Base-by-base conservation (phyloP, 2,888 invertebrate genomes). In the Luperina nickerlii region DNA sequence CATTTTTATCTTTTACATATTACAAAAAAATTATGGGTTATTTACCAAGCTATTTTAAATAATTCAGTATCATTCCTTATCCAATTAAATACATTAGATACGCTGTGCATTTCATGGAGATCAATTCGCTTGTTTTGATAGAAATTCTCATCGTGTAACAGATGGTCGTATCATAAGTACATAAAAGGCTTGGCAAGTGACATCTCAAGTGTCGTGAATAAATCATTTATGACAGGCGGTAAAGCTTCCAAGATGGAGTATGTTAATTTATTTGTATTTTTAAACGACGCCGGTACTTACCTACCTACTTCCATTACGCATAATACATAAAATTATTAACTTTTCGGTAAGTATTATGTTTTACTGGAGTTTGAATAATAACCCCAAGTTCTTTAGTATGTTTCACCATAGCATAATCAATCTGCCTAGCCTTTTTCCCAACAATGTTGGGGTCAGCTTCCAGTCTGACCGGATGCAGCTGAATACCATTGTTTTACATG, bases 171-270 rank as follows among this genome's bases (percentile, higher is more conserved):
- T 67, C n/a, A 67, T 45, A 18, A 1, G 18, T 42, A 71, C n/a
- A 57, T 72, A 84, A 79, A 84, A 79, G 74, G 20, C 48, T n/a
- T 62, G 32, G 13, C 48, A 79, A 79, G 57, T 68, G 54, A 38
- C 63, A 74, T 45, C 60, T 71, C 71, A 79, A 83, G 80, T 67
- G n/a, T 51, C 48, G 57, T 65, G 74, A 74, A 60, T 84, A 79
- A 67, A 71, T 74, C 74, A 79, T 65, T 68, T 48, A 80, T 69
- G 80, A 80, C 75, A 72, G 63, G 65, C 27, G 18, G 42, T 45
- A 70, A 70, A 82, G 62, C 84, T 82, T 42, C 20, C 69, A 70
- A 66, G 57, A 70, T 48, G 27, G 51, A 68, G 24, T 79, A 42
- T 79, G 57, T 45, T 57, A 51, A 63, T 74, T 70, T 74, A 51